A percentile compares a stretch with the other conserved stretches of the same genome.
Evolutionary conservation across 2,797 vertebrate genomes (phyloP).

Genomic region (Enteromius radiatus): DNA sequence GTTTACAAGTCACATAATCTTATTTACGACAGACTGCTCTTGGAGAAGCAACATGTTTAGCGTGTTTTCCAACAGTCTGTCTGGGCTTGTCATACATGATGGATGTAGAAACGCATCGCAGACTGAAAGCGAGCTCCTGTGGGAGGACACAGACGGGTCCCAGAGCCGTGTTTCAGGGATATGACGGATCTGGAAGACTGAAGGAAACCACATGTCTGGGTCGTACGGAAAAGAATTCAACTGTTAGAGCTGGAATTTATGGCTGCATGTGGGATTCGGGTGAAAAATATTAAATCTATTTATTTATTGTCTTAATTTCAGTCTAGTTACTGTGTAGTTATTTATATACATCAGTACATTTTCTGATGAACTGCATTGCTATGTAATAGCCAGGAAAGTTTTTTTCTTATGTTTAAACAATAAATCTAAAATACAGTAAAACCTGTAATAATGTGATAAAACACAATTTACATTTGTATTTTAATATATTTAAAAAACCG

Average conservation of each 20-base stretch:
- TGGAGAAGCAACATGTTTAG: background rate
- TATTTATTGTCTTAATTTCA: background rate
- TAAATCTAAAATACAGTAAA: too few species aligned
- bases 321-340: background rate
- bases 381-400: too few species aligned
- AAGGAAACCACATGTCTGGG: background rate
- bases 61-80: background rate
- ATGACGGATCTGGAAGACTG: background rate
- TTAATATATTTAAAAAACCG: too few species aligned
- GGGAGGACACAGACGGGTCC: background rate
- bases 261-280: background rate
- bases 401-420: too few species aligned
- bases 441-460: too few species aligned
- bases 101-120: slow-evolving; percentile 1
- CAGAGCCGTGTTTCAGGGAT: background rate
- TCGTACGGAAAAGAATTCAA: background rate
- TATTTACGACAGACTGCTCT: background rate
- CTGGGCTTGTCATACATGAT: background rate
- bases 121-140: slow-evolving; percentile 8
- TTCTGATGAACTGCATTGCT: too few species aligned
- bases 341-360: background rate
- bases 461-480: too few species aligned
- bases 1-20: background rate
- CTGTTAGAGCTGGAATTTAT: background rate
- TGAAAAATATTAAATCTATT: background rate